Conservation (phyloP, 2,888 invertebrate species). For the Anorthoa munda region DNA sequence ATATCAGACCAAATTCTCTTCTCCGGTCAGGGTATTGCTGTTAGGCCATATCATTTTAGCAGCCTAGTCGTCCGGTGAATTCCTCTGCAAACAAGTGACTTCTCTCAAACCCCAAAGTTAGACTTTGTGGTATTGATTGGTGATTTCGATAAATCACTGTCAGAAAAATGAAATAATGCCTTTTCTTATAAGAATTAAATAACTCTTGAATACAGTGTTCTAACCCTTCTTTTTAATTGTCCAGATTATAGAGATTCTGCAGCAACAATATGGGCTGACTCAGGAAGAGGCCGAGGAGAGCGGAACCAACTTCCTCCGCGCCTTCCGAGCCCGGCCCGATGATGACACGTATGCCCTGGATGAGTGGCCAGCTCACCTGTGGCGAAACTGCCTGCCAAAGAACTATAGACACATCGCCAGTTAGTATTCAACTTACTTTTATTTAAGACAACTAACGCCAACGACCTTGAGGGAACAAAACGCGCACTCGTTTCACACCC, state of each 20-base stretch:
- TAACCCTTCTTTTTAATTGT: constrained; percentile 61
- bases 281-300: constrained; percentile 92
- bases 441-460: no score
- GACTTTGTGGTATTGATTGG: no score
- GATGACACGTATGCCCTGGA: constrained; percentile 94
- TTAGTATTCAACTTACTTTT: constrained; percentile 76
- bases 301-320: constrained; percentile 93
- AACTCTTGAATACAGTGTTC: neutral
- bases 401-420: constrained; percentile 93
- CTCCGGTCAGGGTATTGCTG: neutral
- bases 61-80: neutral
- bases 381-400: constrained; percentile 94
- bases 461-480: no score
- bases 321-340: constrained; percentile 95
- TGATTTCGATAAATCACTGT: neutral
- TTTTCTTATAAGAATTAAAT: neutral
- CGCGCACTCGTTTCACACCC: no score
- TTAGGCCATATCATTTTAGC: no score
- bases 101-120: neutral
- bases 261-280: constrained; percentile 92
- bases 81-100: neutral
- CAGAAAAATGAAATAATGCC: neutral
- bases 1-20: neutral
- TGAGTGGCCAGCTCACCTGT: constrained; percentile 94
- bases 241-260: constrained; percentile 88